Conservation (phyloP, 2,113 vertebrate species). For the Phaethon lepturus region DNA sequence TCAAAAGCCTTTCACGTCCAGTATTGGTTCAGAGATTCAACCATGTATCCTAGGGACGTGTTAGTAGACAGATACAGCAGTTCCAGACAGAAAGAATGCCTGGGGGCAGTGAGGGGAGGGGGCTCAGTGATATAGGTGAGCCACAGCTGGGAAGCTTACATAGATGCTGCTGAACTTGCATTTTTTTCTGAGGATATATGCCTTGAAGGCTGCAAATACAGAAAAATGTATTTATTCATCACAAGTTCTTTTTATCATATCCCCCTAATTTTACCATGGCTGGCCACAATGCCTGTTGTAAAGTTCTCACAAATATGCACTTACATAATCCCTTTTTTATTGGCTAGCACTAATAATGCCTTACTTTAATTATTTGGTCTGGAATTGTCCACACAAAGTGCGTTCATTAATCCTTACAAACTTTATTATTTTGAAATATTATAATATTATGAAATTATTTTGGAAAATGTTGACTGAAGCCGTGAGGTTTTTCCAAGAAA, state of each 20-base stretch:
- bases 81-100: neutral
- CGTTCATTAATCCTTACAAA: neutral
- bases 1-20: neutral
- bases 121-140: neutral
- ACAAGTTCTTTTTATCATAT: neutral
- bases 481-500: neutral
- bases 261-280: neutral
- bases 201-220: neutral
- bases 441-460: neutral
- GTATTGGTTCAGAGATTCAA: neutral
- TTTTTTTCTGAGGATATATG: neutral
- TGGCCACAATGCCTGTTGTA: neutral
- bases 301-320: neutral
- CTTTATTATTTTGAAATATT: too few relatives aligned
- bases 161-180: neutral
- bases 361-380: neutral
- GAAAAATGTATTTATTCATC: neutral
- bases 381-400: neutral
- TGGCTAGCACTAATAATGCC: neutral
- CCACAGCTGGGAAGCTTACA: neutral
- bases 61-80: neutral
- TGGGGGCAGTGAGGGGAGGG: neutral
- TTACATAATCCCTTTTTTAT: neutral
- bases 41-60: neutral
- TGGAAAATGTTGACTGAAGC: neutral